Evolutionary conservation across 2,797 vertebrate species (phyloP).

Genomic region (Sitta carolinensis): DNA sequence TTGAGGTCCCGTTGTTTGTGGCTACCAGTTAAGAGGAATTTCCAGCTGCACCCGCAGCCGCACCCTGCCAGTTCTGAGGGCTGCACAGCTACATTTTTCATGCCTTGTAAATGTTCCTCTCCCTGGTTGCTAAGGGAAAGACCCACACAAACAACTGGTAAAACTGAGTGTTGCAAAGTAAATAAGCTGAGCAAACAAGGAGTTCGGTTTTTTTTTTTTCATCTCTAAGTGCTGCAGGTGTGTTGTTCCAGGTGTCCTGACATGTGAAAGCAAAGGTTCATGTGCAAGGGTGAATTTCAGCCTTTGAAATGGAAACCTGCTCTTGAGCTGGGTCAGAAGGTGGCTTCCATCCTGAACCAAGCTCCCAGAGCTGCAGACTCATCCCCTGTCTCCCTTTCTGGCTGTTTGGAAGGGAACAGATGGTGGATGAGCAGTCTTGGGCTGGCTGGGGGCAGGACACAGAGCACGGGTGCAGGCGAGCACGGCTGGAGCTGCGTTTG

Average conservation of each 20-base stretch:
- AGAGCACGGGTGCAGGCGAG: neutral
- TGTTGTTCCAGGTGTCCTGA: neutral
- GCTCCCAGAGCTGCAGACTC: neutral
- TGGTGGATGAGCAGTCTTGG: neutral
- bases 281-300: neutral
- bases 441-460: neutral
- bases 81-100: constrained; percentile 25
- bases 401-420: neutral
- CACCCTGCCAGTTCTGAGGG: neutral
- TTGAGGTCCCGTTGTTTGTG: neutral
- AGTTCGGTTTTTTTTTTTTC: neutral
- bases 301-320: neutral
- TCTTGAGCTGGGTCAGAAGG: neutral
- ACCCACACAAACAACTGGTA: constrained; percentile 58
- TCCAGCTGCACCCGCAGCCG: constrained; percentile 38
- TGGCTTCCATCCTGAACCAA: neutral
- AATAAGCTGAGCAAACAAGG: constrained; percentile 53
- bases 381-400: neutral
- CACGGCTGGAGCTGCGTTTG: neutral
- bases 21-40: constrained; percentile 29
- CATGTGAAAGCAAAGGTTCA: neutral
- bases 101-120: constrained; percentile 40
- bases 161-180: constrained; percentile 27
- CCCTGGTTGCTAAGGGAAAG: constrained; percentile 54
- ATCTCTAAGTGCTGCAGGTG: constrained; percentile 13